Evolutionary conservation across 2,113 vertebrate species (phyloP), one percentile per base, ranked within the genome.

Genomic region (Lichenostomus cassidix): DNA sequence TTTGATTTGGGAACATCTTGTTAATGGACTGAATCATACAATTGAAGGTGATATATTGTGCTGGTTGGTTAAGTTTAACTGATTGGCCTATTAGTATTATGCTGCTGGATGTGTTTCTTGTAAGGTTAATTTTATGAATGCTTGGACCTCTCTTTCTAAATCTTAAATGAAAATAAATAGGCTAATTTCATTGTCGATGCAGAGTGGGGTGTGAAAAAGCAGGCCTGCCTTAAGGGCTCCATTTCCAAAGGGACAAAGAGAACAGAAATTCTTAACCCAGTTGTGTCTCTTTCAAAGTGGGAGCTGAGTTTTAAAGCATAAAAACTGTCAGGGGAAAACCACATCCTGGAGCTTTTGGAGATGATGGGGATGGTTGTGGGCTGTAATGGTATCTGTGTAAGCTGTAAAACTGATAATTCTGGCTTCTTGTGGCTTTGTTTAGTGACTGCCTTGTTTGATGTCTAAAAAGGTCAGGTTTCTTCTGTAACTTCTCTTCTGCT

Each of bases 101-200:
- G 76, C 83, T 93, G 52, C 64, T 90, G 83, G 75, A n/a, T 81
- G 16, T 89, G 64, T 93, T 93, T 37, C 35, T 83, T 83, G 24
- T 94, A 56, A 77, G 52, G 85, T 55, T 90, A 82, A 75, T 91
- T 85, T 87, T 77, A 44, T 80, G 47, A 68, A 44, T 56, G 60
- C 73, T 92, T 71, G n/a, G 53, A 78, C 64, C 47, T 90, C 33
- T 89, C 44, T 91, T 90, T 93, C 70, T 85, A 59, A 73, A 41
- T 79, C 52, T 56, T 91, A 91, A 87, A 87, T 95, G 60, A 68
- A 92, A 87, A 96, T 75, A 75, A 62, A 89, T 49, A 77, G 80
- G 23, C 29, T 80, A 39, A 91, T 94, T 92, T 90, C 5, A 63
- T 80, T 93, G 59, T 37, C 27, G 4, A 0, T 85, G 27, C 33